Percentiles rank a stretch among this genome's conserved stretches.
Conservation (phyloP, 2,888 invertebrate species). For the Papilio elwesi region DNA sequence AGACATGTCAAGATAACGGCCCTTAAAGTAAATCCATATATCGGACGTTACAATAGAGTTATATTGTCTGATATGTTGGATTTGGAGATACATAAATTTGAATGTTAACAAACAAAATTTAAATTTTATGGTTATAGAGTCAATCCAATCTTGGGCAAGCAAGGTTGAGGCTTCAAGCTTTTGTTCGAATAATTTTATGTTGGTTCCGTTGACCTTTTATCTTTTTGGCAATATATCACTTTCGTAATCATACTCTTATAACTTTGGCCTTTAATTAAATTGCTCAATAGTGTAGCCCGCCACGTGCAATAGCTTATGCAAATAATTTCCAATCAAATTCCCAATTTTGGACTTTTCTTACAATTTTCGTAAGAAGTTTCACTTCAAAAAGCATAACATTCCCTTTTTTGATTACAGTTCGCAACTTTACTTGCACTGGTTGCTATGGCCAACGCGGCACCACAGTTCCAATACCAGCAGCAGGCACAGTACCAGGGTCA, state of each 20-base stretch:
- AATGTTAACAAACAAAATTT: constrained; percentile 21
- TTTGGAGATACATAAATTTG: constrained; percentile 20
- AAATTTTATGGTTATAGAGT: constrained; percentile 5
- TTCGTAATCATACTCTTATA: constrained; percentile 3
- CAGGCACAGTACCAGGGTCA: constrained; percentile 62
- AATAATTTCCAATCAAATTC: too few species aligned
- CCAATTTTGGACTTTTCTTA: too few species aligned
- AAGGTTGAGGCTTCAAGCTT: constrained; percentile 20
- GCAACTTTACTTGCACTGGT: constrained; percentile 67
- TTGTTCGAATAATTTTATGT: constrained; percentile 15
- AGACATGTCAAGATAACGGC: neutral
- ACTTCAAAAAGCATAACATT: neutral
- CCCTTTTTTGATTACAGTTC: constrained; percentile 60
- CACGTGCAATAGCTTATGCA: too few species aligned
- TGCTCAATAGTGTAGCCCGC: neutral
- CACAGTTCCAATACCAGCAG: constrained; percentile 58
- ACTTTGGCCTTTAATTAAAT: neutral
- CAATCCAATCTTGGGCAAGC: constrained; percentile 21
- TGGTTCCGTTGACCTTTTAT: constrained; percentile 14
- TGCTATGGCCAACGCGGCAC: constrained; percentile 69
- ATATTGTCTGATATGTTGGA: constrained; percentile 13
- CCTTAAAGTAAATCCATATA: constrained; percentile 2
- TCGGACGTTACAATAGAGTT: constrained; percentile 3
- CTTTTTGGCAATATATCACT: constrained; percentile 15
- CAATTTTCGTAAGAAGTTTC: too few species aligned